These are phyloP conservation scores for Melanotaenia boesemani DNA, from an alignment of 2,797 vertebrate genomes.

Conservation along the genomic window DNA sequence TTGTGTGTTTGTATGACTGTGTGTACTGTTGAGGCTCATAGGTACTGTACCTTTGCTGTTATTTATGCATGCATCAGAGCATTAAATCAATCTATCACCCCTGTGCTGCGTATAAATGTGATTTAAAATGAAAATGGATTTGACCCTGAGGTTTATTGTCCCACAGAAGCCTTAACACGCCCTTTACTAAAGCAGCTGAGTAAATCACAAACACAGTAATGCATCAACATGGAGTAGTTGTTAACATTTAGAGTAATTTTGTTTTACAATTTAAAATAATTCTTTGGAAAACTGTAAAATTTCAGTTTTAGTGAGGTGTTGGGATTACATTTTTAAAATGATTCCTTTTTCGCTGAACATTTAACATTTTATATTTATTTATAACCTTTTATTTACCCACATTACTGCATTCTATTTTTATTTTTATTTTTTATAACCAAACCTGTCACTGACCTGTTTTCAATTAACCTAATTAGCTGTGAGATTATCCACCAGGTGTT, in stretches of 20 bases:
- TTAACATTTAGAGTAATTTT: not conserved
- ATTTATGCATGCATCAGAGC: conserved; percentile 58
- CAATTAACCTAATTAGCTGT: not conserved
- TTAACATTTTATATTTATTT: not conserved
- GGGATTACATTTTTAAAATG: not conserved
- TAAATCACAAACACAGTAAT: conserved; percentile 57
- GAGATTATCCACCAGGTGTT: not conserved
- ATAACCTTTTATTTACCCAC: not conserved
- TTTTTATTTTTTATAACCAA: not conserved
- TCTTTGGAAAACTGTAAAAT: too few relatives aligned
- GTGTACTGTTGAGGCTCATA: conserved; percentile 27
- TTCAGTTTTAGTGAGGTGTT: not conserved
- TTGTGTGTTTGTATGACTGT: conserved; percentile 9
- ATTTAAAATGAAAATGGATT: conserved; percentile 69
- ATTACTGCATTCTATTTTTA: too few relatives aligned
- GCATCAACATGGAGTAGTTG: not conserved
- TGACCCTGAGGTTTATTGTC: conserved; percentile 64
- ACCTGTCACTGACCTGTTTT: not conserved
- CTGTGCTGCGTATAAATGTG: conserved; percentile 50
- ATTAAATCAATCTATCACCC: conserved; percentile 64
- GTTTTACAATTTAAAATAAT: not conserved
- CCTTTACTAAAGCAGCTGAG: conserved; percentile 51
- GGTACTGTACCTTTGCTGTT: conserved; percentile 39
- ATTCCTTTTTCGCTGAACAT: not conserved
- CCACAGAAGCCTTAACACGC: conserved; percentile 32